A percentile compares a stretch with the other conserved stretches of the same genome.
phyloP scores from a whole-genome alignment of 2,113 vertebrate genomes.

The Dicrurus megarhynchus region DNA sequence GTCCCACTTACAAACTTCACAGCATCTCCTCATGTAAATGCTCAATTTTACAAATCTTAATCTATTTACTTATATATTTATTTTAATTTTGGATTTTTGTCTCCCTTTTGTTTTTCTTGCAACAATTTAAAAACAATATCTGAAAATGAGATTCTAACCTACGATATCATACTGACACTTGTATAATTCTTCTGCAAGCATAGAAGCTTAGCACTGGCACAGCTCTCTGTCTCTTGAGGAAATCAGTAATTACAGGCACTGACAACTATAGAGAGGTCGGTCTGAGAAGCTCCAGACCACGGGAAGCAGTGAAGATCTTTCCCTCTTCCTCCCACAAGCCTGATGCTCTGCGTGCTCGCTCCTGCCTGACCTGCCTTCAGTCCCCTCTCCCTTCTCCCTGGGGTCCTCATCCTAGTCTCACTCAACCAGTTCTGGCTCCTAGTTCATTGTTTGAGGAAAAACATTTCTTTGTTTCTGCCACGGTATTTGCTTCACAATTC shows the following conservation, averaged over 20 bases:
- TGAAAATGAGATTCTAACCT: not conserved
- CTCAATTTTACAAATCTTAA: not conserved
- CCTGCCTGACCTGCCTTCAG: not conserved
- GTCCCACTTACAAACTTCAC: not conserved
- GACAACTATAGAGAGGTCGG: not conserved
- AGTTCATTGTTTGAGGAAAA: not conserved
- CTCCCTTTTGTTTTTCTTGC: not conserved
- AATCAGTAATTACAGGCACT: not conserved
- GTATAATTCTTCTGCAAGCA: not conserved
- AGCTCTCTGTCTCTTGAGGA: not conserved
- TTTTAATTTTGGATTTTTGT: not conserved
- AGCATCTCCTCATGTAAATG: not conserved
- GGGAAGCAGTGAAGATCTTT: not conserved
- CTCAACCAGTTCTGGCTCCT: not conserved
- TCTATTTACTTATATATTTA: not conserved
- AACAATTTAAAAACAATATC: not conserved
- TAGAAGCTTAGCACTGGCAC: not conserved
- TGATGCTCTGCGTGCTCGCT: rapidly evolving
- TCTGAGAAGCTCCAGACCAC: not conserved
- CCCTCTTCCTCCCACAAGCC: not conserved
- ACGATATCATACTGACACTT: not conserved
- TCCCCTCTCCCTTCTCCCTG: not conserved
- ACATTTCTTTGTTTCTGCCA: not conserved
- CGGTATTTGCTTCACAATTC: not conserved
- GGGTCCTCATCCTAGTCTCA: not conserved